Evolutionary conservation across 2,888 invertebrate genomes (phyloP).

Genomic region (Eilema sororculum): DNA sequence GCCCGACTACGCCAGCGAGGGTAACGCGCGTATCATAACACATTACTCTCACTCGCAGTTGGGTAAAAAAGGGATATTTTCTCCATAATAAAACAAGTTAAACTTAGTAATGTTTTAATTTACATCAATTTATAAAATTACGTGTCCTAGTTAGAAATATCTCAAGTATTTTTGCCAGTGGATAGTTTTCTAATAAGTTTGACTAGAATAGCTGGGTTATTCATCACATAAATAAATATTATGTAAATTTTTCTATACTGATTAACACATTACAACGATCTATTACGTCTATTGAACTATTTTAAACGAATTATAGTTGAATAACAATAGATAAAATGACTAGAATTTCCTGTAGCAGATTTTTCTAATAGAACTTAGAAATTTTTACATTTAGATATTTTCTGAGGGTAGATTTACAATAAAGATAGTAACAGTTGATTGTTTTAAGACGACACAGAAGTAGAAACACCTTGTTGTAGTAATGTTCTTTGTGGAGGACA

Average conservation of each 20-base stretch:
- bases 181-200: slow-evolving; percentile 31
- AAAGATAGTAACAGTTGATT: background rate
- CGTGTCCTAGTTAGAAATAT: slow-evolving; percentile 11
- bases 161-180: slow-evolving; percentile 1
- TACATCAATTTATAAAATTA: slow-evolving; percentile 73
- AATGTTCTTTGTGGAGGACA: background rate
- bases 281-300: slow-evolving; percentile 26
- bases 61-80: no score
- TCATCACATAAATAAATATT: slow-evolving; percentile 27
- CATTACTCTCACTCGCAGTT: no score
- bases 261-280: slow-evolving; percentile 27
- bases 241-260: slow-evolving; percentile 24
- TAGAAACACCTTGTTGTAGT: background rate
- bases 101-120: slow-evolving; percentile 60
- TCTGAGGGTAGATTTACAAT: background rate
- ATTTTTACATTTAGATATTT: background rate
- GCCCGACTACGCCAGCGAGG: no score
- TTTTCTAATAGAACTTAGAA: slow-evolving; percentile 16
- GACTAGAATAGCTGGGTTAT: slow-evolving; percentile 39
- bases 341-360: slow-evolving; percentile 39
- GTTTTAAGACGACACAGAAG: background rate
- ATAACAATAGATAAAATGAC: slow-evolving; percentile 37
- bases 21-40: no score
- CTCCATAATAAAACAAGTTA: slow-evolving; percentile 15
- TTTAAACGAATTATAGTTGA: slow-evolving; percentile 26